Evolutionary conservation across 2,113 vertebrate species (phyloP), one percentile per base, ranked within the genome.

Genomic region (Dolichotis patagonum): DNA sequence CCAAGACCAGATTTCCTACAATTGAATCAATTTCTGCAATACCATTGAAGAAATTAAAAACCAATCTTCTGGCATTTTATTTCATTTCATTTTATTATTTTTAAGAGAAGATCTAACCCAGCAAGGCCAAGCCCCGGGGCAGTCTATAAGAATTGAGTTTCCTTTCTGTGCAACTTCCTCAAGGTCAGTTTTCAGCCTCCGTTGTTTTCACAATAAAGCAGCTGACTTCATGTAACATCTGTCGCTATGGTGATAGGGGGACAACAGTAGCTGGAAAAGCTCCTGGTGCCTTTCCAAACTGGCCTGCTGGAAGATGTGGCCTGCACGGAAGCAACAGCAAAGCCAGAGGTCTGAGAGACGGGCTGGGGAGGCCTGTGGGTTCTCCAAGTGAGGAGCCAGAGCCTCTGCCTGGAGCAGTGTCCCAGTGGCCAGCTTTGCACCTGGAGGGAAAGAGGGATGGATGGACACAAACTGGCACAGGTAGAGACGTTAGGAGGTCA

Each of bases 141-240:
- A 88, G 65, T 77, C 75, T 43, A 38, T 67, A 41, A 78, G 96
- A 92, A 96, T 26, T 62, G 56, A 97, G 90, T 78, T 65, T 96
- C 20, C 1, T 69, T 58, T 95, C 88, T 94, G 54, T 93, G 54
- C 26, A 41, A 85, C 65, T 92, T 88, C 58, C 90, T 80, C 80
- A 95, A 96, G 89, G 95, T 82, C 69, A 77, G 75, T 56, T 94
- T 96, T 91, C 86, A 90, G 81, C 83, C 62, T 38, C 63, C 35
- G 30, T 38, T 96, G 71, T 96, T 95, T 97, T 96, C 69, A 80
- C 85, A 95, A 88, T 65, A 91, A 95, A 95, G 86, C 13, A 14
- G 63, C 46, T 85, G 86, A 87, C 82, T 88, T 95, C 65, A 46
- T 75, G 78, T 46, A 85, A 62, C 87, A 85, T 95, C 87, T 88